Evolutionary conservation across 2,797 vertebrate genomes (phyloP).

Genomic region (Fratercula arctica): DNA sequence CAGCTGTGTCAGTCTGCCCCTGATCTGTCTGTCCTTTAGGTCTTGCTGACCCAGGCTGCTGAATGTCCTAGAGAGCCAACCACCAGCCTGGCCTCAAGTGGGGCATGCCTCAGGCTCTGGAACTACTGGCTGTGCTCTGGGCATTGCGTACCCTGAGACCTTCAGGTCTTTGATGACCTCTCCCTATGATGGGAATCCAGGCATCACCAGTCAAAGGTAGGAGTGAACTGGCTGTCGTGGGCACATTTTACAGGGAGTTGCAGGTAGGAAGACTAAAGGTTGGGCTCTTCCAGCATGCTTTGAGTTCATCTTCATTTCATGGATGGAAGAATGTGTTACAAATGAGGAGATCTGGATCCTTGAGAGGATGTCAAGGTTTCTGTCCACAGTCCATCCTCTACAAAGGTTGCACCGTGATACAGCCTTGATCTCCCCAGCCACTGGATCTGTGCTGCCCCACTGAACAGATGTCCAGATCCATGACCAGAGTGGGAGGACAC

Average conservation of each 20-base stretch:
- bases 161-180: neutral
- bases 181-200: neutral
- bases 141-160: neutral
- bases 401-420: neutral
- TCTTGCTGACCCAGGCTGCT: neutral
- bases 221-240: fast-evolving
- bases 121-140: neutral
- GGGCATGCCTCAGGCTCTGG: neutral
- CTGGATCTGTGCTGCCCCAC: neutral
- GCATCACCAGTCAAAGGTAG: neutral
- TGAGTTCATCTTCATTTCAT: neutral
- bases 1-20: neutral
- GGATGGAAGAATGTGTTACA: neutral
- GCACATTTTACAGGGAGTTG: neutral
- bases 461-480: neutral
- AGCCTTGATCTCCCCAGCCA: neutral
- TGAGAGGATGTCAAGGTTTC: neutral
- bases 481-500: neutral
- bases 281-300: fast-evolving
- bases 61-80: neutral
- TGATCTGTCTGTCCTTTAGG: neutral
- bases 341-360: neutral
- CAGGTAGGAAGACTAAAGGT: neutral
- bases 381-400: neutral
- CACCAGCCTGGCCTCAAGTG: neutral